Conservation (phyloP, 1,140 invertebrate species). For the Scaptomyza graminum region DNA sequence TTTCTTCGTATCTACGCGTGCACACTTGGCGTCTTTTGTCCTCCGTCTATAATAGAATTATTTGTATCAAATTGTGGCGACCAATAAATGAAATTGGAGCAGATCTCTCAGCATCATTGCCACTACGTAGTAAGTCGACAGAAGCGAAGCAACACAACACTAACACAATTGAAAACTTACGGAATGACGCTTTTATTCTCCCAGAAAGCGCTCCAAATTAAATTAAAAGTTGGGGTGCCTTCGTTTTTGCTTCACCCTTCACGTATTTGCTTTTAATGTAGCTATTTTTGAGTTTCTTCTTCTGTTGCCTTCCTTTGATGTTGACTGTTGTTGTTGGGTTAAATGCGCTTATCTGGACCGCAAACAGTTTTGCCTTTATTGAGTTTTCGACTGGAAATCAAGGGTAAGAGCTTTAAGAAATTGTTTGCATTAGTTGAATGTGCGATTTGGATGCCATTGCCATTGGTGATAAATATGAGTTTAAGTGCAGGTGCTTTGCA, state of each 20-base stretch:
- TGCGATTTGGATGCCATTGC: constrained; percentile 12
- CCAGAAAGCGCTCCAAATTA: constrained; percentile 57
- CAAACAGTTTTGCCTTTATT: constrained; percentile 52
- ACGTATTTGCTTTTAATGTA: constrained; percentile 27
- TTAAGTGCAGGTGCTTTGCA: constrained; percentile 36
- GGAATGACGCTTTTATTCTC: constrained; percentile 62
- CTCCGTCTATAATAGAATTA: constrained; percentile 65
- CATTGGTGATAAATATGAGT: constrained; percentile 24
- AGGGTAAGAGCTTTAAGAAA: constrained; percentile 39
- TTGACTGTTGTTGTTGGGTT: constrained; percentile 18
- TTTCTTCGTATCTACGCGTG: constrained; percentile 44
- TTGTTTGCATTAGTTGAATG: not conserved
- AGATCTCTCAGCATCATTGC: constrained; percentile 42
- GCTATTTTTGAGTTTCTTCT: constrained; percentile 25
- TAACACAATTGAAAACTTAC: constrained; percentile 73
- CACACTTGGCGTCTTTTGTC: constrained; percentile 46
- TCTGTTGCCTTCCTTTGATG: constrained; percentile 29
- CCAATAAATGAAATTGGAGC: constrained; percentile 62
- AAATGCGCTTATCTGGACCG: constrained; percentile 61
- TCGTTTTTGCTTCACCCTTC: not conserved
- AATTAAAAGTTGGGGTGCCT: constrained; percentile 68
- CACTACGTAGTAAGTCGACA: constrained; percentile 18
- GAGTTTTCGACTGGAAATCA: constrained; percentile 25
- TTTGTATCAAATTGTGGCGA: constrained; percentile 75
- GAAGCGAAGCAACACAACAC: constrained; percentile 22